Conservation (phyloP, 2,797 vertebrate genomes). For the Sebastes steindachneri region DNA sequence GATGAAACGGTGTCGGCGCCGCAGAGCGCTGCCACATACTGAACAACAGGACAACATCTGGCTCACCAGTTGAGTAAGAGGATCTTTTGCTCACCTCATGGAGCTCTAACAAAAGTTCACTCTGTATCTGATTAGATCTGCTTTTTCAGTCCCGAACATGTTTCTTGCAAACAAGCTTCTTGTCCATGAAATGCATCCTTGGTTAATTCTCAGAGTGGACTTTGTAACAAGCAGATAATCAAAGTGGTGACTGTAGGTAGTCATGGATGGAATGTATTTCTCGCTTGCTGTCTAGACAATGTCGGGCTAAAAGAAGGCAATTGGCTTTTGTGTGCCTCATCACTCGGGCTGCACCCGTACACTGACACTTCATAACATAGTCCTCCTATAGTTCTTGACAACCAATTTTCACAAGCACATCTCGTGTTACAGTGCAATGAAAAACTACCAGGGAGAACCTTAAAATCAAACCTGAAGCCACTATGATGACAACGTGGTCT, state of each 20-base stretch:
- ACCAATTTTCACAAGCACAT: slow-evolving; percentile 62
- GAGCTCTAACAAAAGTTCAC: neutral
- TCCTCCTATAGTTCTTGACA: slow-evolving; percentile 47
- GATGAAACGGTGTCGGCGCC: slow-evolving; percentile 24
- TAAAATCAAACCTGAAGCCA: neutral
- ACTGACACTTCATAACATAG: slow-evolving; percentile 47
- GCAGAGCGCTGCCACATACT: slow-evolving; percentile 20
- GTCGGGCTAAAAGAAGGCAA: slow-evolving; percentile 30
- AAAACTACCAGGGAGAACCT: neutral
- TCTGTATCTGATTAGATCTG: neutral
- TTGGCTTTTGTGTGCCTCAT: slow-evolving; percentile 50
- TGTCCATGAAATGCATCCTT: neutral
- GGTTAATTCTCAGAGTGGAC: slow-evolving; percentile 25
- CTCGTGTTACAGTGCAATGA: slow-evolving; percentile 41
- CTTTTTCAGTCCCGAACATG: slow-evolving; percentile 1
- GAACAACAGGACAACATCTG: slow-evolving; percentile 51
- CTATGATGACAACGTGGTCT: neutral
- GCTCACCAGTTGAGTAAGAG: slow-evolving; percentile 15
- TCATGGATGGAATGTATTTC: slow-evolving; percentile 33
- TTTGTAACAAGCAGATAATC: slow-evolving; percentile 13
- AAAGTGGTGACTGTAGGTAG: slow-evolving; percentile 17
- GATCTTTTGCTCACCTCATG: slow-evolving; percentile 17
- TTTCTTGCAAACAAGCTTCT: neutral
- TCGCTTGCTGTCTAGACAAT: slow-evolving; percentile 16
- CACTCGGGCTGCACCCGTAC: slow-evolving; percentile 10